These are phyloP conservation scores for Oryzias melastigma DNA, from an alignment of 2,113 vertebrate species.

Conservation along the genomic window DNA sequence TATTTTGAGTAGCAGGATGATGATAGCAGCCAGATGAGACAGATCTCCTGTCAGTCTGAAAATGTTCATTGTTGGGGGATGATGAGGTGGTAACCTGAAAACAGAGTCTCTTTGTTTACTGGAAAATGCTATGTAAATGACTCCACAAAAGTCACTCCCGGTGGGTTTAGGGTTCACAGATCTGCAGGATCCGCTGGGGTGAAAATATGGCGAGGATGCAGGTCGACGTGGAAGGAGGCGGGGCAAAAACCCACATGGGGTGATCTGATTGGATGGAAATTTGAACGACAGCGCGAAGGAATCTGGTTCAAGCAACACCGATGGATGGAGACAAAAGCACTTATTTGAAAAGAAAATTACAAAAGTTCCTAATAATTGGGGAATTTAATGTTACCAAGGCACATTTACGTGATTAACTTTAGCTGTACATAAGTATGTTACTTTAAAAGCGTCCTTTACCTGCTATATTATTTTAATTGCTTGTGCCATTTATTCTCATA, in stretches of 20 bases:
- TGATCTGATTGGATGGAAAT: constrained; percentile 41
- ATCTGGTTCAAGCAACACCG: constrained; percentile 18
- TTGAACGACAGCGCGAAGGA: constrained; percentile 11
- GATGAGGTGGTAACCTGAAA: neutral
- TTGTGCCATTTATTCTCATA: too few relatives aligned
- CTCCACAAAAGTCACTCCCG: neutral
- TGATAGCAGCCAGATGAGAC: constrained; percentile 95
- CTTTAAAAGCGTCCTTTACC: too few relatives aligned
- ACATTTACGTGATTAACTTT: too few relatives aligned
- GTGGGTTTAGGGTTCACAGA: constrained; percentile 19
- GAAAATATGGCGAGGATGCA: constrained; percentile 72
- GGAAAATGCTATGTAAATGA: neutral
- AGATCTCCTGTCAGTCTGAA: constrained; percentile 92
- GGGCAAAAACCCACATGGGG: neutral
- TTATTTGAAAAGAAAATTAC: neutral
- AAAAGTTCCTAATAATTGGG: too few relatives aligned
- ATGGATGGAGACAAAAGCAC: neutral
- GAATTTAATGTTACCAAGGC: too few relatives aligned
- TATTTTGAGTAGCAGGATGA: constrained; percentile 96
- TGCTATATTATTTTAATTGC: too few relatives aligned
- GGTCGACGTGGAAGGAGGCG: constrained; percentile 79
- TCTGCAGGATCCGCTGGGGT: constrained; percentile 14
- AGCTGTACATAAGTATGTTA: too few relatives aligned
- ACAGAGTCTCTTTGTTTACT: neutral
- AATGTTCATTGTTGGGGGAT: constrained; percentile 83